These are phyloP conservation scores for Perodicticus potto DNA, from an alignment of 2,797 vertebrate genomes.

Conservation along the genomic window DNA sequence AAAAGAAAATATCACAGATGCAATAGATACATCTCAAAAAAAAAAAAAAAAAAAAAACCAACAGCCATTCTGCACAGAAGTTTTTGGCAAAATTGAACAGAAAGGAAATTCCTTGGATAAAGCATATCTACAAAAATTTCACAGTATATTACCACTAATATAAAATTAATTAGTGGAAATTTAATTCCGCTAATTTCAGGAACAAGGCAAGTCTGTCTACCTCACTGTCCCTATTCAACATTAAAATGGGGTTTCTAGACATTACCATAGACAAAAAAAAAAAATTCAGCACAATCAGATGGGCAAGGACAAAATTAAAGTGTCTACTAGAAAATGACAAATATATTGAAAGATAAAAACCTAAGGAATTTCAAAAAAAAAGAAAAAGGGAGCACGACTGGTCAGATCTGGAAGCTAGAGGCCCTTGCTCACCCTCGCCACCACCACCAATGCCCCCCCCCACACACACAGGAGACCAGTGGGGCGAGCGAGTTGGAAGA, in stretches of 20 bases:
- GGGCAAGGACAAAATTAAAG: not conserved
- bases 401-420: too few species aligned
- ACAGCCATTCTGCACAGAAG: not conserved
- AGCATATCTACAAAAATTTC: not conserved
- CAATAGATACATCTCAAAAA: not conserved
- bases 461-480: too few species aligned
- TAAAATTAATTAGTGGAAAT: too few species aligned
- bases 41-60: not conserved
- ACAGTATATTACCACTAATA: not conserved
- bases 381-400: not conserved
- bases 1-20: not conserved
- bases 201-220: not conserved
- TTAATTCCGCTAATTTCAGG: not conserved
- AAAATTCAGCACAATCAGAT: not conserved
- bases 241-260: not conserved
- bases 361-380: not conserved
- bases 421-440: too few species aligned
- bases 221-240: not conserved
- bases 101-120: not conserved
- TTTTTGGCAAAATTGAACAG: not conserved
- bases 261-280: not conserved
- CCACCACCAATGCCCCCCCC: too few species aligned
- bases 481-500: too few species aligned
- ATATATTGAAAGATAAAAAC: not conserved
- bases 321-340: not conserved